phyloP scores from a whole-genome alignment of 2,797 vertebrate genomes.

The Lophius americanus region DNA sequence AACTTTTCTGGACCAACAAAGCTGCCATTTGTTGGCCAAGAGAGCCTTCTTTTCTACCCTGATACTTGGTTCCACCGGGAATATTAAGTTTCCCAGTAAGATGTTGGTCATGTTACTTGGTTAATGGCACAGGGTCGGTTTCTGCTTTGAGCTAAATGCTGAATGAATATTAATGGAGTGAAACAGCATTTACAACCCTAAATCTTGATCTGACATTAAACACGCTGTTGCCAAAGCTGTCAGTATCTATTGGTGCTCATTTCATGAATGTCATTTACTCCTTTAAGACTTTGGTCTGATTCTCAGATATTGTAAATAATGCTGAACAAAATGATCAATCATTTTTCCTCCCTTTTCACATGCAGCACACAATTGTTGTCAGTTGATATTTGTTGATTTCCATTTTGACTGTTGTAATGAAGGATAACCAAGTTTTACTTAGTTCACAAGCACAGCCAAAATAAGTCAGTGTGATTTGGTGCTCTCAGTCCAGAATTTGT shows the following conservation, averaged over 20 bases:
- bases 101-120: slow-evolving; percentile 10
- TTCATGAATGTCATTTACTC: not conserved
- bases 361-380: slow-evolving; percentile 25
- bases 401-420: slow-evolving; percentile 26
- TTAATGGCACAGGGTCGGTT: slow-evolving; percentile 17
- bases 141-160: slow-evolving; percentile 13
- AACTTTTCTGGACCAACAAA: slow-evolving; percentile 20
- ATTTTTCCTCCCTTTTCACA: not conserved
- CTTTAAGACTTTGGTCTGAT: not conserved
- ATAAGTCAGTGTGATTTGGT: slow-evolving; percentile 22
- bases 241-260: not conserved
- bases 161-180: not conserved
- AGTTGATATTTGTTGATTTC: slow-evolving; percentile 30
- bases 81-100: slow-evolving; percentile 33
- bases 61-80: slow-evolving; percentile 34
- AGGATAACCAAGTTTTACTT: slow-evolving; percentile 24
- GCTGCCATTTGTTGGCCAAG: slow-evolving; percentile 12
- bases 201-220: slow-evolving; percentile 6
- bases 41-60: slow-evolving; percentile 30
- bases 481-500: slow-evolving; percentile 10
- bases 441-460: slow-evolving; percentile 4
- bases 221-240: not conserved
- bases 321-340: not conserved
- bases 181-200: not conserved
- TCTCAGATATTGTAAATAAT: slow-evolving; percentile 5